Evolutionary conservation across 2,888 invertebrate species (phyloP), one percentile per base, ranked within the genome.

Genomic region (Drosophila neotestacea): DNA sequence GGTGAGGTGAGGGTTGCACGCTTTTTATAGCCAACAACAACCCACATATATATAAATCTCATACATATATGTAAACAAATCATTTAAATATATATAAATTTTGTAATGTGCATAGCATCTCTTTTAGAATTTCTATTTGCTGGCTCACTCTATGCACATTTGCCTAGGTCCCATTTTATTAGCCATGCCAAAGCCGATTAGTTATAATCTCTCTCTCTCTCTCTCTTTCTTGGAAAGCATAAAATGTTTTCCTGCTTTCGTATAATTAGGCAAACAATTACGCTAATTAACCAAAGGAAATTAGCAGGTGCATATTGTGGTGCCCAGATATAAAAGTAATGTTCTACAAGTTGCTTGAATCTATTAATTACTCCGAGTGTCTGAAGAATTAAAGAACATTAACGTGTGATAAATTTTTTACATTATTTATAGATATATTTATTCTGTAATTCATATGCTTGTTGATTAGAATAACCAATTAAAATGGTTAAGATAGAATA

Each of bases 1-100:
- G 85, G 85, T 89, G 85, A 86, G 85, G 73, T 86, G 85, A 86
- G 85, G 85, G 85, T 86, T 87, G 89, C 66, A 54, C 28, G 73
- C 81, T 83, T 85, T 84, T 88, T 84, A 80, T 88, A 82, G 79
- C 73, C 52, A 34, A 41, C 46, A 44, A 7, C 39, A 38, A 27
- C 47, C 32, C 22, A 44, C 36, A 32, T 32, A 9, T 41, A 42
- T 34, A 44, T 34, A 34, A n/a, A 34, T 42, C 30, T n/a, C 28
- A 36, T 56, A 46, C 28, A 36, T 56, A 46, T 16, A 30, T 52
- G 6, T 36, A 50, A 36, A 32, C 7, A 32, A 7, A 38, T 59
- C 27, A 51, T 44, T 11, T 51, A 51, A 36, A 41, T 38, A 38
- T 44, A 44, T 36, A 42, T 52, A 52, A 10, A 30, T 30, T 48